Evolutionary conservation across 2,797 vertebrate species (phyloP).

Genomic region (Labroides dimidiatus): DNA sequence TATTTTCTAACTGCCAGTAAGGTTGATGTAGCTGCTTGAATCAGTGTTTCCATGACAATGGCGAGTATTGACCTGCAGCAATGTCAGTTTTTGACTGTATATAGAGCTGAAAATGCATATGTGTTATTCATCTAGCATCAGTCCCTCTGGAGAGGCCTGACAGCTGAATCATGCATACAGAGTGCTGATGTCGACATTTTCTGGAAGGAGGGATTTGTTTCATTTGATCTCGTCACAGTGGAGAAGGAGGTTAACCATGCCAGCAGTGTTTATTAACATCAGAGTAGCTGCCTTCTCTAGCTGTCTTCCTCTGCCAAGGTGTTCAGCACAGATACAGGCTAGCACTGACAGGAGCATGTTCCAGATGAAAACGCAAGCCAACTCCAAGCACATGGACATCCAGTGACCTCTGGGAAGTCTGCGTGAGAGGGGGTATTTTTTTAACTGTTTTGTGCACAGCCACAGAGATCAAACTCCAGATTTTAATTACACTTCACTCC

Average conservation of each 20-base stretch:
- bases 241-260: constrained; percentile 40
- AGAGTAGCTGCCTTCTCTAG: constrained; percentile 40
- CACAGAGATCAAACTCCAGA: not conserved
- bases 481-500: not conserved
- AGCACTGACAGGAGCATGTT: constrained; percentile 43
- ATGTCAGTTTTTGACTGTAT: not conserved
- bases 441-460: not conserved
- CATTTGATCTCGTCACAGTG: constrained; percentile 38
- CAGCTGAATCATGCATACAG: constrained; percentile 8
- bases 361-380: constrained; percentile 38
- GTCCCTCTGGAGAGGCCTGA: constrained; percentile 26
- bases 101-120: not conserved
- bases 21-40: not conserved
- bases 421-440: constrained; percentile 6
- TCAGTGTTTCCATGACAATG: constrained; percentile 43
- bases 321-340: constrained; percentile 55
- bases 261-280: constrained; percentile 35
- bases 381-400: constrained; percentile 11
- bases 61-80: constrained; percentile 3
- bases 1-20: too few relatives aligned
- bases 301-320: constrained; percentile 49
- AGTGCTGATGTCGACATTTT: constrained; percentile 23
- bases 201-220: constrained; percentile 34
- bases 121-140: constrained; percentile 15
- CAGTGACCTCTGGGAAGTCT: constrained; percentile 37